Evolutionary conservation across 2,113 vertebrate genomes (phyloP).

Genomic region (Callaeas wilsoni): DNA sequence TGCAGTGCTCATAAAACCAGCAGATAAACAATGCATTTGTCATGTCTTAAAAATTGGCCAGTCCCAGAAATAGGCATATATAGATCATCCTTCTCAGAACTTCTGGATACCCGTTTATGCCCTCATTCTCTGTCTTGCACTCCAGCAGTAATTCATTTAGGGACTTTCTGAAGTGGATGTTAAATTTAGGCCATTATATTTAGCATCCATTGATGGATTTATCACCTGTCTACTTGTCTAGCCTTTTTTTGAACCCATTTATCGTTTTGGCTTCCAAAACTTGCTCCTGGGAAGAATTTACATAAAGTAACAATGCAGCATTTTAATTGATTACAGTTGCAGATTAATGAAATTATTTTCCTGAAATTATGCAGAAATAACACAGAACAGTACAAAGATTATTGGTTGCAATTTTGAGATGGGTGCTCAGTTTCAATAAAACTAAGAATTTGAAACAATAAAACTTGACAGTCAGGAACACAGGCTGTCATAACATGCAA

Average conservation of each 20-base stretch:
- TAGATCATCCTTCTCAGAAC: neutral
- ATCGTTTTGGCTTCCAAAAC: neutral
- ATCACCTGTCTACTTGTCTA: neutral
- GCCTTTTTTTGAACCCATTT: neutral
- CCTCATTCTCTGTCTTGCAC: neutral
- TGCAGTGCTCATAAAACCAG: neutral
- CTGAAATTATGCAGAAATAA: neutral
- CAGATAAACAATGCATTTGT: neutral
- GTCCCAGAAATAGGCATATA: neutral
- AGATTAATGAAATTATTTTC: neutral
- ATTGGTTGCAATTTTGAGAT: neutral
- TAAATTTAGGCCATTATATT: constrained; percentile 35
- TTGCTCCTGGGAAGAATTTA: neutral
- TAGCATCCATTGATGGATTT: neutral
- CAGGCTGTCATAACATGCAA: neutral
- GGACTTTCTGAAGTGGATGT: neutral
- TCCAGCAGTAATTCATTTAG: neutral
- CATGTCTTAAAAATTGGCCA: neutral
- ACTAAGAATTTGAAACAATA: neutral
- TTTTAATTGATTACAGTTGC: neutral
- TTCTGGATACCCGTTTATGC: neutral
- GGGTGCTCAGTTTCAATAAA: neutral
- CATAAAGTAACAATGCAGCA: neutral
- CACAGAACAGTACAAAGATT: neutral
- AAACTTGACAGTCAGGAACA: neutral